Base-by-base conservation (phyloP, 1,140 invertebrate species). In the Palaemon carinicauda region DNA sequence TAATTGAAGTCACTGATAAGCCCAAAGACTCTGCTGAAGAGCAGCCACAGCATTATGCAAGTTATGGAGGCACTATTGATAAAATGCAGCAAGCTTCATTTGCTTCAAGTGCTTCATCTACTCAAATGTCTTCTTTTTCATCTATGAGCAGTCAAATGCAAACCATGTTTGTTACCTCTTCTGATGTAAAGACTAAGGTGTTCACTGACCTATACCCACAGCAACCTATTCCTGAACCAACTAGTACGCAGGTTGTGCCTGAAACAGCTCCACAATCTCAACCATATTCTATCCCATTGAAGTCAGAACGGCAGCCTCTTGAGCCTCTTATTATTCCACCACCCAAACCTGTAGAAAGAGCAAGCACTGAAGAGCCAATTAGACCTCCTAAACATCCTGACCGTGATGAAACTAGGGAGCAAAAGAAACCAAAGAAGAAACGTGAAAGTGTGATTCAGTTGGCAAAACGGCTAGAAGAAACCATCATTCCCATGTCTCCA, bases 391-490 rank as follows among this genome's bases (percentile, higher is more conserved):
- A 92, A 19, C 91, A 91, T 15, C 82, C 90, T 50, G 90, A 92
- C 85, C 50, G 73, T 14, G 73, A 80, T 65, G 79, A 87, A 19
- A 54, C 53, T 14, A 86, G 60, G 80, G 84, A 89, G 51, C 52
- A 84, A 19, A 87, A 69, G 78, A 83, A 80, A 31, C 77, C 85
- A 54, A 88, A 73, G 60, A 90, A 90, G 69, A 84, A 83, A 50
- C 92, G 92, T 88, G 93, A 94, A 77, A 92, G 94, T 31, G 92
- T 95, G 17, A 92, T 93, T 24, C 91, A 94, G 24, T 93, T 94
- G 89, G 93, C 94, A 1, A 94, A 93, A 90, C 93, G 93, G 90
- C 91, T 95, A 19, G 94, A 95, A 89, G 94, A 94, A 87, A 93
- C 92, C 24, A 93, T 94, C 86, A 93, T 93, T 73, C 92, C 92